phyloP scores from a whole-genome alignment of 2,113 vertebrate species.

The Leptodactylus fuscus region DNA sequence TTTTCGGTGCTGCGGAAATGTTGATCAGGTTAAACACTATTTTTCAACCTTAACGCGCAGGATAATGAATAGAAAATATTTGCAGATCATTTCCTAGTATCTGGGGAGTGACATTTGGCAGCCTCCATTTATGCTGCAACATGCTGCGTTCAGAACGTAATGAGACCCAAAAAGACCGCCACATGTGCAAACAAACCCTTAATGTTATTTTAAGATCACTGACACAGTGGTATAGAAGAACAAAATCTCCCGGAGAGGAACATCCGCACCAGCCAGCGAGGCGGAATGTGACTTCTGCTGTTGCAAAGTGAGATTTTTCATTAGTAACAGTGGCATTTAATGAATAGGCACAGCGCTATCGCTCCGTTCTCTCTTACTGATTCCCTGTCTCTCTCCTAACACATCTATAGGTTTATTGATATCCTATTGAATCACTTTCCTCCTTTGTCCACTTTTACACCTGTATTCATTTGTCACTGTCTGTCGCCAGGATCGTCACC shows the following conservation, averaged over 20 bases:
- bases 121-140: background rate
- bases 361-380: slow-evolving; percentile 26
- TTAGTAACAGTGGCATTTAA: slow-evolving; percentile 40
- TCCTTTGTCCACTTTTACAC: slow-evolving; percentile 30
- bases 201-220: background rate
- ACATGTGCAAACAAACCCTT: background rate
- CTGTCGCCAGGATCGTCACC: background rate
- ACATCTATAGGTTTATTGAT: slow-evolving; percentile 49
- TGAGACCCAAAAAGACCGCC: background rate
- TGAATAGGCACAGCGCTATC: slow-evolving; percentile 36
- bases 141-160: background rate
- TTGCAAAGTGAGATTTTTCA: slow-evolving; percentile 36
- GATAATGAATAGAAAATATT: background rate
- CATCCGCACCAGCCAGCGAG: background rate
- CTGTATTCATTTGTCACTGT: slow-evolving; percentile 50
- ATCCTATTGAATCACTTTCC: slow-evolving; percentile 42
- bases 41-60: background rate
- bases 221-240: background rate
- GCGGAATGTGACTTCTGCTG: background rate
- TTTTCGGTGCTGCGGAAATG: background rate
- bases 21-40: background rate
- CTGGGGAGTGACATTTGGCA: background rate
- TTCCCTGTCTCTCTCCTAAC: slow-evolving; percentile 27
- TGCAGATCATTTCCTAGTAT: slow-evolving; percentile 8
- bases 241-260: background rate